Evolutionary conservation across 2,888 invertebrate genomes (phyloP).

Genomic region (Aphelenchoides bicaudatus): DNA sequence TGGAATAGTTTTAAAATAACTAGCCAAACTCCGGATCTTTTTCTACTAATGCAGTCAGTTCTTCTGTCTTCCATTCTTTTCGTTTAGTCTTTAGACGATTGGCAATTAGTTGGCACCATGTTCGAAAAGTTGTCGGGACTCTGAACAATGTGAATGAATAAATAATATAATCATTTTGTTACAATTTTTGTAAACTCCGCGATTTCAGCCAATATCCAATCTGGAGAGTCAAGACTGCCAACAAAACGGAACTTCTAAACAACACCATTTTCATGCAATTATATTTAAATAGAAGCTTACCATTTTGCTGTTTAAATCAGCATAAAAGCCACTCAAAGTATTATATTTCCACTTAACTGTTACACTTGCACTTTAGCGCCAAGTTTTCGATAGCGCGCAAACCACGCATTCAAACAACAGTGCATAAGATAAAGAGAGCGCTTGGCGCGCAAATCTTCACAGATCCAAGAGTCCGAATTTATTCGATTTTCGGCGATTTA

Average conservation of each 20-base stretch:
- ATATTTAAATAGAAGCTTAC: constrained; percentile 1
- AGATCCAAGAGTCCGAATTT: background rate
- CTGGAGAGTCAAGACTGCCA: constrained; percentile 45
- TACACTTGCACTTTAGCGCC: background rate
- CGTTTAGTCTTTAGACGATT: constrained; percentile 22
- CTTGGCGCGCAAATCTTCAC: background rate
- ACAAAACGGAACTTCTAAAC: constrained; percentile 43
- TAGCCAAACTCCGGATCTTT: background rate
- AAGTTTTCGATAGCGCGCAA: no score
- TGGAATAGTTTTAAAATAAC: background rate
- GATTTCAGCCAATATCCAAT: constrained; percentile 45
- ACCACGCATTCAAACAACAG: no score
- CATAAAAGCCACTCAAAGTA: background rate
- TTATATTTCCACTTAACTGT: background rate
- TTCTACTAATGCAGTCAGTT: constrained; percentile 10
- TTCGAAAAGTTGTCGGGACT: constrained; percentile 22
- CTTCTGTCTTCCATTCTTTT: constrained; percentile 22
- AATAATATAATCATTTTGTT: constrained; percentile 12
- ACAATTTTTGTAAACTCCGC: constrained; percentile 43
- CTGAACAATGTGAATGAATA: constrained; percentile 11
- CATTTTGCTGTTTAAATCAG: constrained; percentile 4
- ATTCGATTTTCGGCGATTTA: no score
- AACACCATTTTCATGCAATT: background rate
- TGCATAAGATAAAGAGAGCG: background rate
- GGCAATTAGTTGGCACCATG: constrained; percentile 24